Percentiles rank a stretch among this genome's conserved stretches.
These are phyloP conservation scores for Ectemnius cavifrons DNA, from an alignment of 2,888 invertebrate genomes.

Conservation along the genomic window DNA sequence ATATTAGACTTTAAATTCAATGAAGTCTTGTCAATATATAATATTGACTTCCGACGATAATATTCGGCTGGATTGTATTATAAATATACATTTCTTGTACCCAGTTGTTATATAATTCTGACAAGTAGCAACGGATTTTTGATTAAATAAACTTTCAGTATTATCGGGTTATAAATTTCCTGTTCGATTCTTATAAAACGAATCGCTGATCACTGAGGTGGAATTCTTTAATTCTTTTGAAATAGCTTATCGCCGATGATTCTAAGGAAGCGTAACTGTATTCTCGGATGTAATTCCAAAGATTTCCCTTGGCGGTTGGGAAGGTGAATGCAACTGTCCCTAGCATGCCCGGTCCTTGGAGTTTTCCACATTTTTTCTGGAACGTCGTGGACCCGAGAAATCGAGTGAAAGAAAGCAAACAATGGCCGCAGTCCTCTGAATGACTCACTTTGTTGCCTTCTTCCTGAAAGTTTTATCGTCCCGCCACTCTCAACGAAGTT, in stretches of 20 bases:
- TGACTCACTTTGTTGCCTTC: slow-evolving; percentile 55
- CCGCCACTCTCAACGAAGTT: slow-evolving; percentile 47
- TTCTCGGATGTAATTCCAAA: slow-evolving; percentile 14
- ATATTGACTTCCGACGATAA: too few species aligned
- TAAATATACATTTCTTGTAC: too few species aligned
- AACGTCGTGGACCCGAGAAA: slow-evolving; percentile 29
- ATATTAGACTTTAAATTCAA: too few species aligned
- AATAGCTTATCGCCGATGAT: slow-evolving; percentile 4
- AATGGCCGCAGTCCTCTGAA: slow-evolving; percentile 49
- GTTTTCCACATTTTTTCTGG: slow-evolving; percentile 3
- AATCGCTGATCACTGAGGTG: too few species aligned
- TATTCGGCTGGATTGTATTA: too few species aligned
- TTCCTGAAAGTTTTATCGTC: slow-evolving; percentile 51
- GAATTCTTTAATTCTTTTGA: too few species aligned
- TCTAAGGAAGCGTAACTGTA: slow-evolving; percentile 1
- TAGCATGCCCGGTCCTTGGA: neutral
- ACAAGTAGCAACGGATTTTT: too few species aligned
- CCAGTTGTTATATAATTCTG: too few species aligned
- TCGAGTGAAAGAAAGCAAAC: slow-evolving; percentile 50
- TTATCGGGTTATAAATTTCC: too few species aligned
- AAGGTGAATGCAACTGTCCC: slow-evolving; percentile 7
- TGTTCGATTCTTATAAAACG: too few species aligned
- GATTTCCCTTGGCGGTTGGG: slow-evolving; percentile 14
- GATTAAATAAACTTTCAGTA: too few species aligned
- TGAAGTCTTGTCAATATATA: too few species aligned